Evolutionary conservation across 23 tunicate genomes (phyloP).

Genomic region (Diplosoma virens): DNA sequence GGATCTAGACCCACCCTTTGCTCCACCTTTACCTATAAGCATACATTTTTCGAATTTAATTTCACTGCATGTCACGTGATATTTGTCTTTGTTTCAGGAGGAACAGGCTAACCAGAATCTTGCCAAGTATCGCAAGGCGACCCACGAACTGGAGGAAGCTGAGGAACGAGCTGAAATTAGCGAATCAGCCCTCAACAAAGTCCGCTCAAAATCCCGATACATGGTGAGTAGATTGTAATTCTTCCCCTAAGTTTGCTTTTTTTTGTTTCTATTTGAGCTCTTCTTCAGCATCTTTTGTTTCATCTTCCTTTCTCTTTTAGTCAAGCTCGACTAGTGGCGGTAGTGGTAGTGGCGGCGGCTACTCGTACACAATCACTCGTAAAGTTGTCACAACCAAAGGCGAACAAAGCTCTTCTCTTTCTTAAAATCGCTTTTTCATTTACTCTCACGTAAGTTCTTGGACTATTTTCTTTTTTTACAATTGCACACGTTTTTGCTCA

Average conservation of each 20-base stretch:
- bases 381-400: conserved; percentile 82
- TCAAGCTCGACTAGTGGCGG: conserved; percentile 22
- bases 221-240: conserved; percentile 46
- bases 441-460: conserved; percentile 2
- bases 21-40: too few species aligned
- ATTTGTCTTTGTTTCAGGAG: conserved; percentile 64
- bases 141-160: conserved; percentile 95
- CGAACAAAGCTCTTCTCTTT: conserved; percentile 19
- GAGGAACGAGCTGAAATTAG: conserved; percentile 99
- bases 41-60: too few species aligned
- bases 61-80: too few species aligned
- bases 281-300: background rate
- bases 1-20: too few species aligned
- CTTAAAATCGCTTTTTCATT: conserved; percentile 18
- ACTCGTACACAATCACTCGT: conserved; percentile 74
- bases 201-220: conserved; percentile 93
- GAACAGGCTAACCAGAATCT: conserved; percentile 96
- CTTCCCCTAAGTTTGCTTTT: background rate
- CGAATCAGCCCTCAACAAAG: conserved; percentile 96
- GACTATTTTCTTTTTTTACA: background rate
- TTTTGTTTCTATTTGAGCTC: background rate
- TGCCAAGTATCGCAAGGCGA: conserved; percentile 86
- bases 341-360: conserved; percentile 74
- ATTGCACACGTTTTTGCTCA: background rate
- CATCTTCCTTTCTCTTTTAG: background rate